phyloP scores from a whole-genome alignment of 2,797 vertebrate genomes.

The Urosaurus nigricauda region DNA sequence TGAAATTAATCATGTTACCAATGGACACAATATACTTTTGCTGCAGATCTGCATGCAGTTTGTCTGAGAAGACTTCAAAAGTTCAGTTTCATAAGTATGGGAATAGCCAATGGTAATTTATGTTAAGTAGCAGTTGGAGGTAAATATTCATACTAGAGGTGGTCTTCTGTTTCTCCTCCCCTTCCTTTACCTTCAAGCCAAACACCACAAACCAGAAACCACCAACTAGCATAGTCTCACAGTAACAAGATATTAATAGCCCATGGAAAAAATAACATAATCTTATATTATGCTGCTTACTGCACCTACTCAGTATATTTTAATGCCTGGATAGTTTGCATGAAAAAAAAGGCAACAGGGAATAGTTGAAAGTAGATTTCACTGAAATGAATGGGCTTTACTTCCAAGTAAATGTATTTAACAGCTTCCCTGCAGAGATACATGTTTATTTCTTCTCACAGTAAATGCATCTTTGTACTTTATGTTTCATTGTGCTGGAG shows the following conservation, averaged over 20 bases:
- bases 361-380: neutral
- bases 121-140: conserved; percentile 64
- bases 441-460: neutral
- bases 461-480: conserved; percentile 39
- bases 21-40: conserved; percentile 51
- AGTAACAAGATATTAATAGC: conserved; percentile 83
- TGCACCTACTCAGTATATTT: conserved; percentile 45
- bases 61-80: conserved; percentile 30
- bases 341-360: neutral
- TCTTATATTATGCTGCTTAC: conserved; percentile 68
- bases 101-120: conserved; percentile 67
- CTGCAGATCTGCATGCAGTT: conserved; percentile 18
- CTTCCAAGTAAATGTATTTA: neutral
- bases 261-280: conserved; percentile 87
- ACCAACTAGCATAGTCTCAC: conserved; percentile 75
- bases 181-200: conserved; percentile 76
- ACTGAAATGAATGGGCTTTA: conserved; percentile 8
- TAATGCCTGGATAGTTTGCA: conserved; percentile 58
- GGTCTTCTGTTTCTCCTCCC: conserved; percentile 75
- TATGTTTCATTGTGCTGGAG: conserved; percentile 1
- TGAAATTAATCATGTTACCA: conserved; percentile 49
- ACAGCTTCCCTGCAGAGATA: conserved; percentile 15
- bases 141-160: conserved; percentile 74
- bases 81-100: conserved; percentile 57
- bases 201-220: conserved; percentile 77